Evolutionary conservation across 2,888 invertebrate genomes (phyloP).

Genomic region (Platypus cylindrus): DNA sequence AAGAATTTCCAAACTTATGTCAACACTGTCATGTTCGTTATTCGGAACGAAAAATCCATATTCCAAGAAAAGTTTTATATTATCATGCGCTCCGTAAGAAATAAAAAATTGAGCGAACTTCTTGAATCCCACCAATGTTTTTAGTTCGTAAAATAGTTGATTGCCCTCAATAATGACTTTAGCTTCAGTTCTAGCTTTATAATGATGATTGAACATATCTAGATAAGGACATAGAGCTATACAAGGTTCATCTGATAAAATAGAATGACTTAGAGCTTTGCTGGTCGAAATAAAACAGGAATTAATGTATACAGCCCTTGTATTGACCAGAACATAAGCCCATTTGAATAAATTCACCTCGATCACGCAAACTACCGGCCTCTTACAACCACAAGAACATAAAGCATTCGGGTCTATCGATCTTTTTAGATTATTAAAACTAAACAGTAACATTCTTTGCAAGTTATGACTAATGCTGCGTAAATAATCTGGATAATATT

Average conservation of each 20-base stretch:
- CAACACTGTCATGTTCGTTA: slow-evolving; percentile 21
- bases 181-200: slow-evolving; percentile 43
- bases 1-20: slow-evolving; percentile 19
- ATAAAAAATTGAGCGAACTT: slow-evolving; percentile 71
- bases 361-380: slow-evolving; percentile 37
- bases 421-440: slow-evolving; percentile 33
- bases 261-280: slow-evolving; percentile 14
- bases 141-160: slow-evolving; percentile 40
- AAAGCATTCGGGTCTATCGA: slow-evolving; percentile 31
- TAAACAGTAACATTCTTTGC: slow-evolving; percentile 37
- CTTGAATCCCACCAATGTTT: slow-evolving; percentile 40
- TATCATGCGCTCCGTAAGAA: slow-evolving; percentile 75
- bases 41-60: slow-evolving; percentile 63
- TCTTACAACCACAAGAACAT: slow-evolving; percentile 19
- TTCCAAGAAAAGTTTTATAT: slow-evolving; percentile 65
- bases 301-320: slow-evolving; percentile 68
- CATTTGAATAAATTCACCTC: slow-evolving; percentile 50
- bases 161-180: slow-evolving; percentile 23
- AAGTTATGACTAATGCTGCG: slow-evolving; percentile 40
- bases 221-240: slow-evolving; percentile 77
- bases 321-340: slow-evolving; percentile 78
- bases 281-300: slow-evolving; percentile 35
- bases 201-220: slow-evolving; percentile 81
- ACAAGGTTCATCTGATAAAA: slow-evolving; percentile 45
- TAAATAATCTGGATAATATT: slow-evolving; percentile 42